A percentile compares a stretch with the other conserved stretches of the same genome.
These are phyloP conservation scores for Limonius californicus DNA, from an alignment of 1,140 invertebrate species.

Conservation along the genomic window DNA sequence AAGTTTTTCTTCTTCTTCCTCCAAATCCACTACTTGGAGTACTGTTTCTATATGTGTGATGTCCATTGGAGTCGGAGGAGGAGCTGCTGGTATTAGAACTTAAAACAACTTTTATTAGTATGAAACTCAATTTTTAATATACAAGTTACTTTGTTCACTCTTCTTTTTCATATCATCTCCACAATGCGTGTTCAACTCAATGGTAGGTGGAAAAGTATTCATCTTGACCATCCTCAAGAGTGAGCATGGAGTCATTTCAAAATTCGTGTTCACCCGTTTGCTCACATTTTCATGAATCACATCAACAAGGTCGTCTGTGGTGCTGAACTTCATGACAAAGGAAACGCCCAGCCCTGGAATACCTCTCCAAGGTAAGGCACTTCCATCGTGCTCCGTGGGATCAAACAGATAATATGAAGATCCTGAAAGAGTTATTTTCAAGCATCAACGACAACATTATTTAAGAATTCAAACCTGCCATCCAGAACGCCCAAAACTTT, in stretches of 20 bases:
- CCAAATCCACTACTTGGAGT: too few relatives aligned
- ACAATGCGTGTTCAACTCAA: neutral
- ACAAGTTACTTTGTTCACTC: neutral
- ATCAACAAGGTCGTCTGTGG: constrained; percentile 21
- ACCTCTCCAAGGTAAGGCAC: constrained; percentile 32
- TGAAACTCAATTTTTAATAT: neutral
- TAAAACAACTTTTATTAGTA: too few relatives aligned
- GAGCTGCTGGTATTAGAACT: too few relatives aligned
- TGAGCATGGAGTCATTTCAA: constrained; percentile 2
- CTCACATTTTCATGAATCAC: constrained; percentile 9
- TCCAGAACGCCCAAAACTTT: constrained; percentile 22
- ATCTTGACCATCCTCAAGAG: constrained; percentile 1
- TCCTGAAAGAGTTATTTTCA: constrained; percentile 13
- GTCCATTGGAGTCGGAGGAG: neutral
- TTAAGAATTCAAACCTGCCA: too few relatives aligned
- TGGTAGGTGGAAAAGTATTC: constrained; percentile 5
- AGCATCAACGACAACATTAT: too few relatives aligned
- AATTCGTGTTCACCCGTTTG: neutral
- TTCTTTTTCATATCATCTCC: neutral
- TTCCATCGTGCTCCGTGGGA: constrained; percentile 36
- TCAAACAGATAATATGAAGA: constrained; percentile 38
- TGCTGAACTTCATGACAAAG: constrained; percentile 29
- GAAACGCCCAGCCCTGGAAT: constrained; percentile 28
- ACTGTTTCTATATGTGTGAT: neutral
- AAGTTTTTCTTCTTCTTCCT: neutral